These are phyloP conservation scores for Crambe crambe DNA, from an alignment of 37 sponge, comb jelly and placozoan species.

Conservation along the genomic window DNA sequence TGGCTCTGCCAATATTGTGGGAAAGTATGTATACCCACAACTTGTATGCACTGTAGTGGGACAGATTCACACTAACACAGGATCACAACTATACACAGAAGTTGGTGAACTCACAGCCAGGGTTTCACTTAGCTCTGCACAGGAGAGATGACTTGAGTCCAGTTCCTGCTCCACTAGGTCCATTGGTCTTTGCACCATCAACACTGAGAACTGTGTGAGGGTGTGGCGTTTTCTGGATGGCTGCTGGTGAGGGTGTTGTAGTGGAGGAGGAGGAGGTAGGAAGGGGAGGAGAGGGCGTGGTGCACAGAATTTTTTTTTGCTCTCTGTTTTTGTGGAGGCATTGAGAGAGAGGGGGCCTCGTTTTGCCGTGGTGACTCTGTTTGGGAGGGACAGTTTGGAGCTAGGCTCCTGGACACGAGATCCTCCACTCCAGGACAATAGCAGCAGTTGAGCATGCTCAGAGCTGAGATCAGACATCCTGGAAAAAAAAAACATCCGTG, in stretches of 20 bases:
- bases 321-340: not conserved
- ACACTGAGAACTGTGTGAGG: slow-evolving; percentile 27
- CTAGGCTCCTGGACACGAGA: not conserved
- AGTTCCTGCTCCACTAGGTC: slow-evolving; percentile 14
- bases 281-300: not conserved
- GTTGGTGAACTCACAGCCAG: not conserved
- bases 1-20: no score
- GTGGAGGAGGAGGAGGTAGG: not conserved
- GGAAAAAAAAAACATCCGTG: no score
- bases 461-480: not conserved
- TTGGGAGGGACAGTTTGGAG: slow-evolving; percentile 7
- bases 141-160: slow-evolving; percentile 20
- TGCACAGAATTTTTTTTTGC: not conserved
- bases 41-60: no score
- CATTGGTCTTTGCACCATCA: slow-evolving; percentile 14
- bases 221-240: not conserved
- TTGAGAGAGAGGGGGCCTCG: slow-evolving; percentile 34
- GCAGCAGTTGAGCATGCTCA: not conserved
- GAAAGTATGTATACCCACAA: no score
- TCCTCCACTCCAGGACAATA: no score
- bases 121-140: slow-evolving; percentile 14
- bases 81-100: no score
- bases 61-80: no score
- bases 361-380: slow-evolving; percentile 14
- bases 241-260: not conserved